These are phyloP conservation scores for Bombus impatiens DNA, from an alignment of 1,140 invertebrate species.

Conservation along the genomic window DNA sequence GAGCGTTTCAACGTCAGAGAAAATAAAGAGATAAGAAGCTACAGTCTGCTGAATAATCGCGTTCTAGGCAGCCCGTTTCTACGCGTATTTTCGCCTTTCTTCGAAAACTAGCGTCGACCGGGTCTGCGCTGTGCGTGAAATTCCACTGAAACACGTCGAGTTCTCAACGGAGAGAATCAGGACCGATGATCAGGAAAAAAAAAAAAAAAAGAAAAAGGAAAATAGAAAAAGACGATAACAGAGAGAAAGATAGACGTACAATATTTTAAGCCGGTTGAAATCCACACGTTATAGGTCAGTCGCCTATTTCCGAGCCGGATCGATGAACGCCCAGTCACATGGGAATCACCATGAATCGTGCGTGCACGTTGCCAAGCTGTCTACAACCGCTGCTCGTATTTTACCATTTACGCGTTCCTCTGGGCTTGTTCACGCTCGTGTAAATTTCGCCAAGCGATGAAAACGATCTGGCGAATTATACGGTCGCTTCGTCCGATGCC, in stretches of 20 bases:
- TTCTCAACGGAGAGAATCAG: no score
- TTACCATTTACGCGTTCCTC: conserved; percentile 26
- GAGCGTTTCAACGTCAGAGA: background rate
- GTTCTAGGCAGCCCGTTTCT: no score
- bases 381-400: conserved; percentile 26
- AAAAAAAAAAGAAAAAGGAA: background rate
- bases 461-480: background rate
- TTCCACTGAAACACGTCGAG: background rate
- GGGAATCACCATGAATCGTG: conserved; percentile 49
- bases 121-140: background rate
- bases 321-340: conserved; percentile 49
- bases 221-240: background rate
- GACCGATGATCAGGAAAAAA: background rate
- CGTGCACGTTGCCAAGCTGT: conserved; percentile 43
- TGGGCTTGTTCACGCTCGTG: background rate
- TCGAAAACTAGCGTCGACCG: background rate
- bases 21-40: background rate
- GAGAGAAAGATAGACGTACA: background rate
- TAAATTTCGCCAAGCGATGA: background rate
- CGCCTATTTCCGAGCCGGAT: conserved; percentile 32
- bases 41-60: no score
- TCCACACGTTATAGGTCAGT: conserved; percentile 37
- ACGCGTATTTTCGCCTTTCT: background rate
- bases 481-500: no score
- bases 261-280: conserved; percentile 18